These are phyloP conservation scores for Grapholita molesta DNA, from an alignment of 1,140 invertebrate genomes.

Conservation along the genomic window DNA sequence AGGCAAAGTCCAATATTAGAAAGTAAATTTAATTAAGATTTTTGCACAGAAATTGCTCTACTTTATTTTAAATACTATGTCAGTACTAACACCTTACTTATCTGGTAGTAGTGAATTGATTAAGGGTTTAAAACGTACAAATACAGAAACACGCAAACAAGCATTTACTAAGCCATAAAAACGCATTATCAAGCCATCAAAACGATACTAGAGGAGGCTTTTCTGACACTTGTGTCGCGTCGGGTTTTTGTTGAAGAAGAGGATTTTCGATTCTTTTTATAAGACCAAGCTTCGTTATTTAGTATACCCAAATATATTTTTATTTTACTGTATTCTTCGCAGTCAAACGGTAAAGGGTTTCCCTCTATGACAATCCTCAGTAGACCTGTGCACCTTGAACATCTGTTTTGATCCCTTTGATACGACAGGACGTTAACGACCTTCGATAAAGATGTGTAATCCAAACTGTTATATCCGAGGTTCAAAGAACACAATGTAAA, in stretches of 20 bases:
- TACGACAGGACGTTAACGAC: not conserved
- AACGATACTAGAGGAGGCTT: not conserved
- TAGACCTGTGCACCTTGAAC: not conserved
- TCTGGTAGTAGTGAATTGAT: too few species aligned
- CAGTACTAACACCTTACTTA: too few species aligned
- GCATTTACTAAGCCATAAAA: too few species aligned
- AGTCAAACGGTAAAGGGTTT: not conserved
- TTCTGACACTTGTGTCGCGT: slow-evolving; percentile 32
- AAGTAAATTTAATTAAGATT: too few species aligned
- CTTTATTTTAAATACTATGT: too few species aligned
- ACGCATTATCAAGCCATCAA: not conserved
- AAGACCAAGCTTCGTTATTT: not conserved
- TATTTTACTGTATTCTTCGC: not conserved
- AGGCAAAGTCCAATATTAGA: too few species aligned
- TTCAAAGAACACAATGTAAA: not conserved
- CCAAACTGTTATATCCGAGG: not conserved
- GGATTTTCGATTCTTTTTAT: slow-evolving; percentile 19
- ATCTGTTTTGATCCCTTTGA: not conserved
- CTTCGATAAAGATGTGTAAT: not conserved
- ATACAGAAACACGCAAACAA: too few species aligned
- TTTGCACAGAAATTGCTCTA: too few species aligned
- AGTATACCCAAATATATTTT: not conserved
- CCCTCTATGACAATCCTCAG: not conserved
- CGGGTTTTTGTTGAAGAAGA: slow-evolving; percentile 27
- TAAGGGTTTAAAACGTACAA: too few species aligned